A percentile compares a stretch with the other conserved stretches of the same genome.
These are phyloP conservation scores for Caenorhabditis tropicalis DNA, from an alignment of 1,140 invertebrate genomes.

Conservation along the genomic window DNA sequence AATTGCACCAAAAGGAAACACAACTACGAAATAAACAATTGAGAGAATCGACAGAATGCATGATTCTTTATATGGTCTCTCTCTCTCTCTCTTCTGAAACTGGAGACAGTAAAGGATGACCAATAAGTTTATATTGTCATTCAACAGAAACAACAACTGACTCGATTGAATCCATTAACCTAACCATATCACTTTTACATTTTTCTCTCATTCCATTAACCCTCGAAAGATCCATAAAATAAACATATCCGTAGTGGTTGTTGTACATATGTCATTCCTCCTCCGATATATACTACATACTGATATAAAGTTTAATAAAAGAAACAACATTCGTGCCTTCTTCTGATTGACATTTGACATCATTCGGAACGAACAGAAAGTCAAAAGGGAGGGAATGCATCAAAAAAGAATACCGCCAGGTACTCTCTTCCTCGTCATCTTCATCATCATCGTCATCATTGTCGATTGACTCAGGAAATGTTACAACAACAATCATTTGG, in stretches of 20 bases:
- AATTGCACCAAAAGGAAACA: neutral
- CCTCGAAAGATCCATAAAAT: neutral
- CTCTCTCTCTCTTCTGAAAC: too few species aligned
- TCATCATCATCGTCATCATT: neutral
- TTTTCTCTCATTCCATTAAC: neutral
- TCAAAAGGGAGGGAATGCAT: neutral
- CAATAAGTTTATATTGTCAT: neutral
- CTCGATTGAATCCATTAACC: neutral
- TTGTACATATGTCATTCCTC: neutral
- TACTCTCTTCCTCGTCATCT: neutral
- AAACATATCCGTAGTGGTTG: neutral
- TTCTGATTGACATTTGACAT: constrained; percentile 41
- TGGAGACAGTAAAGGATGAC: too few species aligned
- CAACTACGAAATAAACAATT: too few species aligned
- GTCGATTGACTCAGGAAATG: constrained; percentile 35
- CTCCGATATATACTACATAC: neutral
- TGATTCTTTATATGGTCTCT: too few species aligned
- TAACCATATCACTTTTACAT: constrained; percentile 3
- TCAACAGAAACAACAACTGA: neutral
- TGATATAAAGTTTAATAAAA: constrained; percentile 31
- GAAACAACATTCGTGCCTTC: neutral
- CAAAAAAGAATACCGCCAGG: constrained; percentile 35
- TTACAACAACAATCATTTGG: constrained; percentile 44
- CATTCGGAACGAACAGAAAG: neutral
- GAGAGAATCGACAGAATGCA: too few species aligned